These are phyloP conservation scores for Haemorhous mexicanus DNA, from an alignment of 2,113 vertebrate species.

Conservation along the genomic window DNA sequence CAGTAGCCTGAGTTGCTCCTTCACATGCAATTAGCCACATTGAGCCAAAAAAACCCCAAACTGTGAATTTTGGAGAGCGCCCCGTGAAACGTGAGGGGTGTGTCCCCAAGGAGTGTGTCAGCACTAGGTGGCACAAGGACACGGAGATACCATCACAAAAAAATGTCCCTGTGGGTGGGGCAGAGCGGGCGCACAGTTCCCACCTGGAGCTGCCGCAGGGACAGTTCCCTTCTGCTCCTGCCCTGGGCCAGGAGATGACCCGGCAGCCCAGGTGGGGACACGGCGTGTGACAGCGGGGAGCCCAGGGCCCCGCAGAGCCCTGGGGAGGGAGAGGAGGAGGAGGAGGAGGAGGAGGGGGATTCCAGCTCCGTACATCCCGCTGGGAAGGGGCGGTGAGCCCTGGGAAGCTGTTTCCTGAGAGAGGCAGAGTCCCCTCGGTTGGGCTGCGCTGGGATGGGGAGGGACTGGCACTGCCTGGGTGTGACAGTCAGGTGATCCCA, in stretches of 20 bases:
- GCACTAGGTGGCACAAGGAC: neutral
- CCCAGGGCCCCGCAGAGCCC: neutral
- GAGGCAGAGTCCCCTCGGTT: neutral
- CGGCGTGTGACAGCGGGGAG: neutral
- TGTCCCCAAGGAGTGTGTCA: neutral
- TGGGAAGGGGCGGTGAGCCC: neutral
- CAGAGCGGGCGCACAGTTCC: neutral
- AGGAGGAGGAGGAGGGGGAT: neutral
- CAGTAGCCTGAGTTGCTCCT: neutral
- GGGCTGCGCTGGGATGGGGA: neutral
- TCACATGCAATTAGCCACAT: rapidly evolving
- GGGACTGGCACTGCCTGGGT: neutral
- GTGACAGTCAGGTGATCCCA: neutral
- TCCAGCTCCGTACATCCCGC: neutral
- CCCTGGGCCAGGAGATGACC: neutral
- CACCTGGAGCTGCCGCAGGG: neutral
- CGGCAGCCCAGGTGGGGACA: neutral
- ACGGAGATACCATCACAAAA: neutral
- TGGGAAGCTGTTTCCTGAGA: neutral
- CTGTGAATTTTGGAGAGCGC: rapidly evolving
- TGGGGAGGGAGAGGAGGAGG: neutral
- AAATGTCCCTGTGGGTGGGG: neutral
- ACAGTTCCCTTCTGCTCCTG: neutral
- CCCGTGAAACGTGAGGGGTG: rapidly evolving
- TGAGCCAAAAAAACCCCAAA: neutral